A percentile compares a stretch with the other conserved stretches of the same genome.
phyloP scores from a whole-genome alignment of 2,113 vertebrate genomes.

The Lanius collurio region DNA sequence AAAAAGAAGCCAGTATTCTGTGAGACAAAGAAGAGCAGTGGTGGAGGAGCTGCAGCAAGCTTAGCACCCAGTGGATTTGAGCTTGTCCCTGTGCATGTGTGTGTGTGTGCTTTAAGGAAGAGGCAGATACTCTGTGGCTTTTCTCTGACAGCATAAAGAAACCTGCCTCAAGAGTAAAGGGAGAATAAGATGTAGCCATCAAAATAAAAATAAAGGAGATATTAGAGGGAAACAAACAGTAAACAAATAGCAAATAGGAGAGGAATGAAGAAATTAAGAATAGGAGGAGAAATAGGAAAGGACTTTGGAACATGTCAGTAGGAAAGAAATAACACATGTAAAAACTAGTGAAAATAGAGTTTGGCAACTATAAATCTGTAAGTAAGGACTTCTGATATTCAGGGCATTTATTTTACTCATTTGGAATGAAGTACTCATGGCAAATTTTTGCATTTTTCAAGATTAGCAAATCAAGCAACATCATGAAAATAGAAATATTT shows the following conservation, averaged over 20 bases:
- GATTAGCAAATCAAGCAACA: neutral
- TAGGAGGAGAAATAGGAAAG: neutral
- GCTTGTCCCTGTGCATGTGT: too few species aligned
- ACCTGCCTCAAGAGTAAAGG: neutral
- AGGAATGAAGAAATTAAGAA: neutral
- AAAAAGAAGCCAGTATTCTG: conserved; percentile 35
- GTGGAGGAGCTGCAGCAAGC: neutral
- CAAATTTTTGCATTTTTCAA: neutral
- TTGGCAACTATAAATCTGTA: neutral
- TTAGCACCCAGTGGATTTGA: neutral
- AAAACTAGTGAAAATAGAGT: neutral
- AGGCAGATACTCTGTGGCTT: neutral
- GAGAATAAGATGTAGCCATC: neutral
- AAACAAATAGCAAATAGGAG: neutral
- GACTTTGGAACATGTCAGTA: neutral
- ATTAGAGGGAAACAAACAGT: neutral
- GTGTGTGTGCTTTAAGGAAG: neutral
- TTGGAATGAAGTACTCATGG: neutral
- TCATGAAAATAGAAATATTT: neutral
- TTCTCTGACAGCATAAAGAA: neutral
- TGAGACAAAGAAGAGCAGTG: conserved; percentile 4
- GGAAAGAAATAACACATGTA: neutral
- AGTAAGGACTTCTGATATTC: neutral
- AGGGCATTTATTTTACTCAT: neutral
- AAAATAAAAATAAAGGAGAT: neutral